Evolutionary conservation across 2,113 vertebrate genomes (phyloP), one percentile per base, ranked within the genome.

Genomic region (Suricata suricatta): DNA sequence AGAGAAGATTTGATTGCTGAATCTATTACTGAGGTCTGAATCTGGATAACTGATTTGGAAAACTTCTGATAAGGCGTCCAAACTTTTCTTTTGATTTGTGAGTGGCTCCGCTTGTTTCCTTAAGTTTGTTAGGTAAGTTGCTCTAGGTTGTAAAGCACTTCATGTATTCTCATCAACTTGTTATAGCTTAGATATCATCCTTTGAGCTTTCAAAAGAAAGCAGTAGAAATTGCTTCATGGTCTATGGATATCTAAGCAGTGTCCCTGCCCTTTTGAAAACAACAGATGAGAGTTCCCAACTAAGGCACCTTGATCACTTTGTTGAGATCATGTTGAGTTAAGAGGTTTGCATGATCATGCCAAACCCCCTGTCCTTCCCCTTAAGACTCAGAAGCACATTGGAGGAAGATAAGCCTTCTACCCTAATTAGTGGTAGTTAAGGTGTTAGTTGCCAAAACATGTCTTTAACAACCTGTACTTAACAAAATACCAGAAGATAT

Each of bases 31-130:
- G 96, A 93, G 90, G 89, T 98, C 16, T 21, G 96, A 96, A 85
- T 98, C 84, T 96, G 66, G 93, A 35, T 98, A 98, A 98, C 98
- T 98, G 68, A 97, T 97, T 96, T 98, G 95, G 93, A 95, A 98
- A 96, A 95, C 68, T 95, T 98, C 74, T 97, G 92, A 71, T 95
- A 98, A 92, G 50, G 52, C 7, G 4, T 94, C 69, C 71, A 11
- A n/a, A 90, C 72, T 96, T 95, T 96, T 97, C 72, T 96, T 93
- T 96, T 97, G 92, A 88, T 98, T 86, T 96, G 8, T 92, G 69
- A 88, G n/a, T 95, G 90, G 27, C 64, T 97, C 77, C 76, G 12
- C 74, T 96, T 98, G 81, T 96, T 98, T 86, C 85, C 96, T 63
- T 74, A 76, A 29, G 80, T 94, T 95, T 92, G 74, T 95, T 95